Evolutionary conservation across 1,140 invertebrate genomes (phyloP).

Genomic region (Chionoecetes opilio): DNA sequence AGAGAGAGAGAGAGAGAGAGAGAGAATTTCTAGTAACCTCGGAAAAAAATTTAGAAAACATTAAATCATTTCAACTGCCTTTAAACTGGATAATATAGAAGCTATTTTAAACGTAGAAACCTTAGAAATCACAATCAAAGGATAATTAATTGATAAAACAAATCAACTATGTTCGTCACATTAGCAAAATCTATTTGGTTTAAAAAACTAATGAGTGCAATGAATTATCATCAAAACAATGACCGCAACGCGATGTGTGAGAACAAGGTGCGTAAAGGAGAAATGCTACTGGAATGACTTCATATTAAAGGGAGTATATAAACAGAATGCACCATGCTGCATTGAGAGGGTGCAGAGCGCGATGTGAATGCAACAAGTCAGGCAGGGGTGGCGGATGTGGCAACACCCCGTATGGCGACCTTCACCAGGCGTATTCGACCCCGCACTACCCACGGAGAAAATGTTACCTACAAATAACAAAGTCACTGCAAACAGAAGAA

Average conservation of each 20-base stretch:
- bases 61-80: too few relatives aligned
- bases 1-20: too few relatives aligned
- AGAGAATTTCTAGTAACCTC: too few relatives aligned
- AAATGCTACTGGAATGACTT: background rate
- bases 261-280: background rate
- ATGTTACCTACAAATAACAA: too few relatives aligned
- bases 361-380: background rate
- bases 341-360: background rate
- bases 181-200: background rate
- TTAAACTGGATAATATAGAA: too few relatives aligned
- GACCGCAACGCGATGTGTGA: background rate
- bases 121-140: too few relatives aligned
- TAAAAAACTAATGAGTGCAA: background rate
- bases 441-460: background rate
- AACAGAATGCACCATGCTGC: background rate
- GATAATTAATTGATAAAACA: too few relatives aligned
- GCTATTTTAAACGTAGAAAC: too few relatives aligned
- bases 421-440: background rate
- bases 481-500: too few relatives aligned
- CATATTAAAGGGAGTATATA: background rate
- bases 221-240: too few relatives aligned
- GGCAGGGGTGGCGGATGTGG: slow-evolving; percentile 22
- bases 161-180: too few relatives aligned
- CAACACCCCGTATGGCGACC: slow-evolving; percentile 1
- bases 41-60: too few relatives aligned